Evolutionary conservation across 1,140 invertebrate genomes (phyloP), one percentile per base, ranked within the genome.

Genomic region (Helicoverpa armigera): DNA sequence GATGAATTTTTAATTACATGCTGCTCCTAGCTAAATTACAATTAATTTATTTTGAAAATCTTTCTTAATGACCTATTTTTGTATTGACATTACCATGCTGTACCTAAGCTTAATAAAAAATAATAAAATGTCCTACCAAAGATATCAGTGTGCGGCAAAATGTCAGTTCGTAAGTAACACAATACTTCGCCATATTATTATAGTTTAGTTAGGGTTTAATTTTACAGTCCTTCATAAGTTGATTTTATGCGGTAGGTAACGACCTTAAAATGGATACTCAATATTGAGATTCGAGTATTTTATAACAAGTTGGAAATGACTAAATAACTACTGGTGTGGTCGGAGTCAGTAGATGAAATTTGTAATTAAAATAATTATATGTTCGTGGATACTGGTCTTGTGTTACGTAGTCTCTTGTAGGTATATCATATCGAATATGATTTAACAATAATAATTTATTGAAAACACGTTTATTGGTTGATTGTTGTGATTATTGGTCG

Each of bases 241-340:
- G 73, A 79, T 75, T 75, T 60, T 53, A 75, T 81, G 73, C 63
- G 80, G 80, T 77, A 81, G 74, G 80, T 77, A 74, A 79, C 35
- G 50, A 61, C 43, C 5, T 58, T 9, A 78, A 69, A 77, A 58
- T 76, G 18, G 51, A 31, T 31, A 43, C 23, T 63, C 31, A 51
- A 76, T 65, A 67, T 56, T 54, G 31, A 67, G 50, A 53, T 77
- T 77, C 75, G 23, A 77, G 60, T 65, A 77, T 67, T 77, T 67
- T 77, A 74, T 74, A 67, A 77, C 75, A 67, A 53, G 75, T 23
- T 54, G 23, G 51, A 67, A 80, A 80, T 50, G 56, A 63, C 56
- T 72, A 5, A 23, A 54, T 67, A 70, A 61, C 61, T 29, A 67
- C 78, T 29, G 67, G 78, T 80, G 78, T 80, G 54, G 67, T 80